phyloP scores from a whole-genome alignment of 2,113 vertebrate genomes.

The Solenodon paradoxus region DNA sequence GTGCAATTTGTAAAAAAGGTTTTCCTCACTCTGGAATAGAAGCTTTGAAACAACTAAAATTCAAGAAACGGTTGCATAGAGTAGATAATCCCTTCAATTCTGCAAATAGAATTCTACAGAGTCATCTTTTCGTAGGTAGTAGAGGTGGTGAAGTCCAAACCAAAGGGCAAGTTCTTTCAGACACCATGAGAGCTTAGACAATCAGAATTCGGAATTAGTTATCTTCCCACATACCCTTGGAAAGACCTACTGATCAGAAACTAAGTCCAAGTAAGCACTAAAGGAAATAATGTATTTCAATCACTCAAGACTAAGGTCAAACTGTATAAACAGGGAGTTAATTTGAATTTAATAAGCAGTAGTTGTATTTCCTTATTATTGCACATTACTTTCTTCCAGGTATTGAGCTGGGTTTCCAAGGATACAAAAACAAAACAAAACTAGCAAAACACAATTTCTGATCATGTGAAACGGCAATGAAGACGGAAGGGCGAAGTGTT shows the following conservation, averaged over 20 bases:
- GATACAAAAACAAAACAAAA: neutral
- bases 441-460: neutral
- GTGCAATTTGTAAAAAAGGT: neutral
- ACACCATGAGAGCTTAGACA: neutral
- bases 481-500: neutral
- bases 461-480: neutral
- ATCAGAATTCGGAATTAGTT: neutral
- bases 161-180: neutral
- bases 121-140: neutral
- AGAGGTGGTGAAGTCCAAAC: neutral
- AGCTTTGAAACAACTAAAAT: neutral
- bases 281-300: neutral
- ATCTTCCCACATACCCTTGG: neutral
- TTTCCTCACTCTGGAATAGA: neutral
- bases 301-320: neutral
- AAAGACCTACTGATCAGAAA: neutral
- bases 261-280: neutral
- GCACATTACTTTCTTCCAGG: neutral
- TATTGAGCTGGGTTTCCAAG: neutral
- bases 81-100: neutral
- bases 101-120: neutral
- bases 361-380: neutral
- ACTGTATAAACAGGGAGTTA: neutral
- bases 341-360: neutral
- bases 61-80: neutral